Evolutionary conservation across 53 echinoderm and acorn worm genomes (phyloP).

Genomic region (Henricia sp.): DNA sequence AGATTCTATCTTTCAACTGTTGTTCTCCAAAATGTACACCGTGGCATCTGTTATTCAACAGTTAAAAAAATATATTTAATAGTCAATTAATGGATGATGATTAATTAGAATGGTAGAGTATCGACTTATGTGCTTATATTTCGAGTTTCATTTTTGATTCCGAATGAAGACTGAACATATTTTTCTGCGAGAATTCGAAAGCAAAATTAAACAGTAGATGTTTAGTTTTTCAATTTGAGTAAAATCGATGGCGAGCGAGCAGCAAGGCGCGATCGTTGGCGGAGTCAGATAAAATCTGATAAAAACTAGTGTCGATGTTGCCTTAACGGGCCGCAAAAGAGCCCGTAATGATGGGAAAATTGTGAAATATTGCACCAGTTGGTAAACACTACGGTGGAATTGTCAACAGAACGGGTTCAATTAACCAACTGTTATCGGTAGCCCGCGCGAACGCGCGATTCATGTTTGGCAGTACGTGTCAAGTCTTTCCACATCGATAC

Average conservation of each 20-base stretch:
- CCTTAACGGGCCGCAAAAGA: neutral
- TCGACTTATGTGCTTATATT: no score
- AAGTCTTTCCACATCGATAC: neutral
- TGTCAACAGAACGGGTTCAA: slow-evolving; percentile 1
- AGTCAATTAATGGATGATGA: no score
- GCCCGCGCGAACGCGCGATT: neutral
- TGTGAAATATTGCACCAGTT: slow-evolving; percentile 11
- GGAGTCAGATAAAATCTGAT: slow-evolving; percentile 7
- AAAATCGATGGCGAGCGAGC: neutral
- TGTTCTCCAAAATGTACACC: no score
- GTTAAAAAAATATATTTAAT: no score
- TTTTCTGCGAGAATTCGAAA: neutral
- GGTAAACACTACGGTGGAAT: neutral
- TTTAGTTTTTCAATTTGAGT: neutral
- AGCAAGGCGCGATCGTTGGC: neutral
- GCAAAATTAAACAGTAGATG: neutral
- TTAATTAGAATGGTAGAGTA: no score
- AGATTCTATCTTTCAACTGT: no score
- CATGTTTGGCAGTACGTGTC: neutral
- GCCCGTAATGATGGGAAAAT: slow-evolving; percentile 14
- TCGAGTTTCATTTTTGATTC: no score
- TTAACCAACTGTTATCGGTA: slow-evolving; percentile 10
- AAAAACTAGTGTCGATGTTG: neutral
- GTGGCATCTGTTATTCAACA: no score
- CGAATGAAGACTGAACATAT: no score